These are phyloP conservation scores for Phanerotoma sp. DNA, from an alignment of 2,888 invertebrate genomes.

Conservation along the genomic window DNA sequence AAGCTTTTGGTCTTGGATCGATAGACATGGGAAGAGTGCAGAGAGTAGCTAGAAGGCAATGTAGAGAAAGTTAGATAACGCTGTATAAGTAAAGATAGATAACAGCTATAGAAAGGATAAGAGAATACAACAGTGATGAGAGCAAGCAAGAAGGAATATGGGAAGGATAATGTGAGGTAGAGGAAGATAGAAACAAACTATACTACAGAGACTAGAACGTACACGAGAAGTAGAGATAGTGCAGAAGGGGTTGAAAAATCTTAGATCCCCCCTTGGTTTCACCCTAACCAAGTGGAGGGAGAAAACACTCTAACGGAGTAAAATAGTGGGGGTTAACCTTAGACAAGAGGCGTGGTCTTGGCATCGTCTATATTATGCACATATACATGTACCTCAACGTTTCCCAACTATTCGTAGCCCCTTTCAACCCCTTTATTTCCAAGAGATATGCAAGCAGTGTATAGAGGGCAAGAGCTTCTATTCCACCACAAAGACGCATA, in stretches of 20 bases:
- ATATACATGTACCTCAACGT: slow-evolving; percentile 41
- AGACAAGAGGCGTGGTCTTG: slow-evolving; percentile 56
- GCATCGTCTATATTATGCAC: slow-evolving; percentile 30
- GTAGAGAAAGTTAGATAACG: slow-evolving; percentile 3
- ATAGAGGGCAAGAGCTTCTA: slow-evolving; percentile 11
- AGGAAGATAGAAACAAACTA: too few species aligned
- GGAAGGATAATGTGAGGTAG: too few species aligned
- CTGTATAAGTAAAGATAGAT: too few species aligned
- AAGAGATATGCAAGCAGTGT: slow-evolving; percentile 10
- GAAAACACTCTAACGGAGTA: slow-evolving; percentile 24
- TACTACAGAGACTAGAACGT: too few species aligned
- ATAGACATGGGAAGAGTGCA: slow-evolving; percentile 41
- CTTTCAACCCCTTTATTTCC: neutral
- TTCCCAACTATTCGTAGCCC: slow-evolving; percentile 19
- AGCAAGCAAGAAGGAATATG: too few species aligned
- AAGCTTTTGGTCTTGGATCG: slow-evolving; percentile 53
- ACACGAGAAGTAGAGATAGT: slow-evolving; percentile 31
- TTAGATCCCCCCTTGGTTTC: slow-evolving; percentile 44
- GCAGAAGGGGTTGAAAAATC: slow-evolving; percentile 48
- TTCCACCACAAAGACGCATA: neutral
- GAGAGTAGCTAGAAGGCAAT: slow-evolving; percentile 31
- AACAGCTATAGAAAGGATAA: slow-evolving; percentile 21
- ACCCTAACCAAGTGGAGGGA: slow-evolving; percentile 32
- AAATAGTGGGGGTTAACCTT: slow-evolving; percentile 49
- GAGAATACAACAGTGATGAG: too few species aligned